A percentile compares a stretch with the other conserved stretches of the same genome.
Conservation (phyloP, 1,140 invertebrate genomes). For the Meloidogyne hapla region DNA sequence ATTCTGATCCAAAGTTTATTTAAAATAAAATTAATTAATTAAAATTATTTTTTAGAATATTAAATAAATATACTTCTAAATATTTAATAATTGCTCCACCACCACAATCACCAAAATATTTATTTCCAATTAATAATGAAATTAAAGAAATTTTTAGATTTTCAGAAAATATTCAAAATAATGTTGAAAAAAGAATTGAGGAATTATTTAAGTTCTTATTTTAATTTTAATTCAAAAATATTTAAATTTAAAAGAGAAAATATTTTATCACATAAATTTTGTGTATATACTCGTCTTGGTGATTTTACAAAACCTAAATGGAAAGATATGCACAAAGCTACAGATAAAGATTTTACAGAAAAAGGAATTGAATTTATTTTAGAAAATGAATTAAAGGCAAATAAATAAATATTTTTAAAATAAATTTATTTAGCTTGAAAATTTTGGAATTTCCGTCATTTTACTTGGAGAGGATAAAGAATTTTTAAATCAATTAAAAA, state of each 20-base stretch:
- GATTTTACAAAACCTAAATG: conserved; percentile 19
- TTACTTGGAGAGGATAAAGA: conserved; percentile 1
- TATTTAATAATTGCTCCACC: background rate
- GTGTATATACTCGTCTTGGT: conserved; percentile 12
- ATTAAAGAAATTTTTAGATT: background rate
- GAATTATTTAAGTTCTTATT: background rate
- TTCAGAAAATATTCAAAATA: conserved; percentile 1
- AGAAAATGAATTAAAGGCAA: conserved; percentile 13
- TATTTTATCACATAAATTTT: conserved; percentile 21
- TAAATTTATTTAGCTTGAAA: background rate
- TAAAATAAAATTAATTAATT: background rate
- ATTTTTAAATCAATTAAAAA: conserved; percentile 13
- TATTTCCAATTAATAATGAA: background rate
- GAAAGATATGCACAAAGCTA: background rate
- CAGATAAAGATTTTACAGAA: conserved; percentile 13
- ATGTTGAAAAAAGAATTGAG: background rate
- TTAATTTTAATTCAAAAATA: background rate
- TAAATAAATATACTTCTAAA: background rate
- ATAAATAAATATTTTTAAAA: conserved; percentile 12
- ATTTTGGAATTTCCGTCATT: conserved; percentile 7
- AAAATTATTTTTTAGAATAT: background rate
- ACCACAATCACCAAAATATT: conserved; percentile 5
- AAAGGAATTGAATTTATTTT: conserved; percentile 11
- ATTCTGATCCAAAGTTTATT: conserved; percentile 3
- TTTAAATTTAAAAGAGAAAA: background rate